Percentiles rank a stretch among this genome's conserved stretches.
Conservation (phyloP, 2,888 invertebrate genomes). For the Cataglyphis albicans region DNA sequence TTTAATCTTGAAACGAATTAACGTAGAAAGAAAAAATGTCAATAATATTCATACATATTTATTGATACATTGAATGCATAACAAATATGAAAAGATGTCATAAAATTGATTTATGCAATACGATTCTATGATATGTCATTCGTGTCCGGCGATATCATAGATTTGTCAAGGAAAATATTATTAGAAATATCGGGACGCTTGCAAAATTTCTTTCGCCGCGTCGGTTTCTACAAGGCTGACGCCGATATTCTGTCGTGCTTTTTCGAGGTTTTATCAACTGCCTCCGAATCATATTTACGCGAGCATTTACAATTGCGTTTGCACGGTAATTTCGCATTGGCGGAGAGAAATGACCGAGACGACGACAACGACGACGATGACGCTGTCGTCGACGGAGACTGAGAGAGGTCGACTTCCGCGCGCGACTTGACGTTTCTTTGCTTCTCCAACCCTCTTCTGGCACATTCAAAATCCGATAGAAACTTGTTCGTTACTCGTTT, state of each 20-base stretch:
- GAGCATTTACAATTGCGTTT: constrained; percentile 72
- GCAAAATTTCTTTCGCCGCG: constrained; percentile 59
- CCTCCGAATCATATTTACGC: constrained; percentile 68
- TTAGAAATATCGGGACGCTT: constrained; percentile 53
- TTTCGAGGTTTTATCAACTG: constrained; percentile 9
- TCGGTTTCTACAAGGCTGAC: constrained; percentile 34
- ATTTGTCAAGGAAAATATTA: constrained; percentile 48
- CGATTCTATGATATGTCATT: neutral
- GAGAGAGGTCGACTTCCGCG: constrained; percentile 52
- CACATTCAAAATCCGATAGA: constrained; percentile 28
- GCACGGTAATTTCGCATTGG: constrained; percentile 69
- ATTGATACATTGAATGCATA: neutral
- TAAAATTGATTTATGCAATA: constrained; percentile 16
- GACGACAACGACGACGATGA: constrained; percentile 30
- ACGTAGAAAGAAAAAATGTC: neutral
- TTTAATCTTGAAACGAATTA: neutral
- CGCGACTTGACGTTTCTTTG: constrained; percentile 50
- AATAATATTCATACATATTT: neutral
- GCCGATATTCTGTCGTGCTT: constrained; percentile 1
- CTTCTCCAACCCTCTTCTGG: constrained; percentile 20
- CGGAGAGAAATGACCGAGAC: constrained; percentile 22
- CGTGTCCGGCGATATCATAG: neutral
- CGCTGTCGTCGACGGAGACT: neutral
- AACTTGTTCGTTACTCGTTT: constrained; percentile 60
- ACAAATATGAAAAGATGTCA: neutral